Base-by-base conservation (phyloP, 2,797 vertebrate species). In the Megalops cyprinoides region DNA sequence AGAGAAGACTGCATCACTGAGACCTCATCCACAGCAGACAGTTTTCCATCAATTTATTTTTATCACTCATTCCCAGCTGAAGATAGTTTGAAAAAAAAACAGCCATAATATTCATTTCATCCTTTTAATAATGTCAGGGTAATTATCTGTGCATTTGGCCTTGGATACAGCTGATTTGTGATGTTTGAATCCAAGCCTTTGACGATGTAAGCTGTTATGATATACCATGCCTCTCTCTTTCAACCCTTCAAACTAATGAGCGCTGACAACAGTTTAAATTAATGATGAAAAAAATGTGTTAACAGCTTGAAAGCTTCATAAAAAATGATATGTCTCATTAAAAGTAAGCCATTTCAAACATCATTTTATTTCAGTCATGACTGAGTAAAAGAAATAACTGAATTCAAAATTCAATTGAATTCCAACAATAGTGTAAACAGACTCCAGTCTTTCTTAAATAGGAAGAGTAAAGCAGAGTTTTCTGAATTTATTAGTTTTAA, bases 401-500 rank as follows among this genome's bases (percentile, higher is more conserved):
- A 53, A 53, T 53, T 2, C 6, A 53, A 86, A 88, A 88, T 91
- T 91, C 87, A 84, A 91, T 44, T 48, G 20, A 86, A 90, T 91
- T 91, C 92, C 91, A 80, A 81, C 65, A 14, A 84, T 79, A 67
- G 85, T 82, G 81, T 86, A 81, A 89, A 88, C 89, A 91, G 88
- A 85, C 84, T 78, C 82, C 81, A 79, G 81, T 37, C 44, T 82
- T 79, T 89, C 88, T 92, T 91, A 92, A 92, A 92, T 90, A 87
- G 85, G 77, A 83, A 87, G 74, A 85, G 84, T 82, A 87, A 88
- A 84, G 76, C 77, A 87, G n/a, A n/a, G n/a, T 91, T 60, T 91
- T 82, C 90, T 78, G 37, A 62, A 80, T 83, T 86, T 87, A 92
- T 93, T 91, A 91, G 88, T 88, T 88, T 84, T 91, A 91, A 93